Base-by-base conservation (phyloP, 2,797 vertebrate genomes). In the Craterocephalus amniculus region DNA sequence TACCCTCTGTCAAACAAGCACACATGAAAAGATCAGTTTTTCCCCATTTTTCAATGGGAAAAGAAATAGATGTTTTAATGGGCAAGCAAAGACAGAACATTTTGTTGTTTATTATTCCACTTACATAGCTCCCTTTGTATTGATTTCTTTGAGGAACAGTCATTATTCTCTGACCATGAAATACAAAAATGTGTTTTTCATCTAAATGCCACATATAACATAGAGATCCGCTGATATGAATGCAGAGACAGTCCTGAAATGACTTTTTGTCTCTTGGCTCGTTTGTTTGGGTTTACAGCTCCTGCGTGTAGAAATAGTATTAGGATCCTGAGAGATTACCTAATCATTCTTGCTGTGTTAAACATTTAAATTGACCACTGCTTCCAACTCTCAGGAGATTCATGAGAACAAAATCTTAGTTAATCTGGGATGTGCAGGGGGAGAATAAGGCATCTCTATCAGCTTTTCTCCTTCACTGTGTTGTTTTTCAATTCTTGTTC, bases 361-460 rank as follows among this genome's bases (percentile, higher is more conserved):
- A 35, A 68, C 52, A 24, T 65, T 56, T 68, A 61, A 71, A 76
- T 62, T 26, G 12, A 63, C 20, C 54, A 26, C 43, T 48, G n/a
- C 26, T 36, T 74, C 70, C 52, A 69, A 24, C 76, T 82, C 75
- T 57, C 58, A 52, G 36, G 55, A 74, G 78, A 74, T 64, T 22
- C 78, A 64, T 78, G 58, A 69, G 84, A 58, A 70, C 69, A 67
- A 85, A 84, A 36, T 61, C 68, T 85, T 65, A 71, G 72, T 66
- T 72, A 74, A 64, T 78, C 67, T 88, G 68, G 63, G 68, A 73
- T 38, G 58, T 63, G 34, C 1, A 24, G 34, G n/a, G 12, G 10
- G 31, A 74, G 82, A 80, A 81, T 64, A 74, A 76, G 67, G 83
- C 77, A 77, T 78, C 76, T 74, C 77, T 80, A 86, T 76, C 83